Evolutionary conservation across 1,140 invertebrate genomes (phyloP).

Genomic region (Panonychus citri): DNA sequence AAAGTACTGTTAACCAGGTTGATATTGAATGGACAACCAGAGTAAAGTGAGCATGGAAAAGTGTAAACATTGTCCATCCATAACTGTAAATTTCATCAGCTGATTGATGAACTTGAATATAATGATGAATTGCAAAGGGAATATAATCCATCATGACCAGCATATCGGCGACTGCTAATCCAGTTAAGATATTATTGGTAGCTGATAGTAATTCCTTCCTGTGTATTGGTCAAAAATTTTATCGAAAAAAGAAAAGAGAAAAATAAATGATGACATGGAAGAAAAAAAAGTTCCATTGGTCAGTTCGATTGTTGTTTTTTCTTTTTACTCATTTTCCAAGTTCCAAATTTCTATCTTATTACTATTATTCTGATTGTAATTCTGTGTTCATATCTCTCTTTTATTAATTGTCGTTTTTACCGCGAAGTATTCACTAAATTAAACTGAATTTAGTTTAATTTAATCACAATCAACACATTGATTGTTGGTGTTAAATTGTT

Average conservation of each 20-base stretch:
- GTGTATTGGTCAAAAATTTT: no score
- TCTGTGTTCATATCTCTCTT: no score
- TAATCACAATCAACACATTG: no score
- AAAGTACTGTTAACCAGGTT: slow-evolving; percentile 66
- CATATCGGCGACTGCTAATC: slow-evolving; percentile 55
- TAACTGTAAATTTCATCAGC: slow-evolving; percentile 37
- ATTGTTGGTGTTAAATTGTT: no score
- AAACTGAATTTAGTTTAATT: no score
- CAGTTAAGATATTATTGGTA: slow-evolving; percentile 60
- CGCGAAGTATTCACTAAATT: no score
- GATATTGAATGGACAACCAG: slow-evolving; percentile 69
- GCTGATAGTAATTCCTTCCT: slow-evolving; percentile 53
- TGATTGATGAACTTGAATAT: slow-evolving; percentile 24
- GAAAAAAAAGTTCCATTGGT: no score
- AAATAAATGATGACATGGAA: not conserved
- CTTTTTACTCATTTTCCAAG: no score
- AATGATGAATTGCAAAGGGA: slow-evolving; percentile 50
- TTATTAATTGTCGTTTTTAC: no score
- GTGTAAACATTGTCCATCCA: slow-evolving; percentile 39
- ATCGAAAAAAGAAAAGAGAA: not conserved
- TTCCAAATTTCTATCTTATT: no score
- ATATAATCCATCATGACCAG: slow-evolving; percentile 67
- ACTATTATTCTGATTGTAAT: no score
- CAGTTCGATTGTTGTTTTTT: no score
- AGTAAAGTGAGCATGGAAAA: slow-evolving; percentile 38